Conservation (phyloP, 2,888 invertebrate genomes). For the Lydus trimaculatus region DNA sequence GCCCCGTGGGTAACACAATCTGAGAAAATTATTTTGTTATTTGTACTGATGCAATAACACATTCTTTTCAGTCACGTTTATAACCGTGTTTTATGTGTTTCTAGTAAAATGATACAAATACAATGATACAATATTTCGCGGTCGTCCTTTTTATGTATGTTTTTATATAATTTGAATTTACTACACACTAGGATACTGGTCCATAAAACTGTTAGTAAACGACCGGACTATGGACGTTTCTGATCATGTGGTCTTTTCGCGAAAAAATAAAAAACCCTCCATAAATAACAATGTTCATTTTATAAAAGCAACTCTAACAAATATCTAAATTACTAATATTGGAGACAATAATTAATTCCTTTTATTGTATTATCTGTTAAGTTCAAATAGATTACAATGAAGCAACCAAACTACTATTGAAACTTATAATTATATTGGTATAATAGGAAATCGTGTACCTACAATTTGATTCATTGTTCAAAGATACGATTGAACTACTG, state of each 20-base stretch:
- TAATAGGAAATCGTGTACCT: neutral
- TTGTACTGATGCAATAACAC: constrained; percentile 34
- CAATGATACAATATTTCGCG: constrained; percentile 28
- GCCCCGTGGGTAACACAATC: constrained; percentile 30
- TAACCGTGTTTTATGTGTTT: constrained; percentile 30
- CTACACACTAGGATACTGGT: constrained; percentile 14
- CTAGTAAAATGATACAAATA: constrained; percentile 32
- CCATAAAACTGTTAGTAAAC: constrained; percentile 3
- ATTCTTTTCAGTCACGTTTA: constrained; percentile 36
- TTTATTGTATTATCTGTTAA: constrained; percentile 1
- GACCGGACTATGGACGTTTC: neutral
- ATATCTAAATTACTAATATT: neutral
- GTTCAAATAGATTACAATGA: neutral
- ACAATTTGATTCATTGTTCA: neutral
- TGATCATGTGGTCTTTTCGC: neutral
- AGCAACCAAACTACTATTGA: neutral
- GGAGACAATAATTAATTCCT: neutral
- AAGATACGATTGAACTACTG: neutral
- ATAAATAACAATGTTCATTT: neutral
- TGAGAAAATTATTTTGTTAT: constrained; percentile 36
- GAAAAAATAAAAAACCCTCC: neutral
- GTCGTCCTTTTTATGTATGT: constrained; percentile 28
- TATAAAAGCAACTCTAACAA: neutral
- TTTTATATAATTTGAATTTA: constrained; percentile 34
- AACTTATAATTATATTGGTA: neutral